Conservation (phyloP, 2,888 invertebrate species). For the Blastobasis lacticolella region DNA sequence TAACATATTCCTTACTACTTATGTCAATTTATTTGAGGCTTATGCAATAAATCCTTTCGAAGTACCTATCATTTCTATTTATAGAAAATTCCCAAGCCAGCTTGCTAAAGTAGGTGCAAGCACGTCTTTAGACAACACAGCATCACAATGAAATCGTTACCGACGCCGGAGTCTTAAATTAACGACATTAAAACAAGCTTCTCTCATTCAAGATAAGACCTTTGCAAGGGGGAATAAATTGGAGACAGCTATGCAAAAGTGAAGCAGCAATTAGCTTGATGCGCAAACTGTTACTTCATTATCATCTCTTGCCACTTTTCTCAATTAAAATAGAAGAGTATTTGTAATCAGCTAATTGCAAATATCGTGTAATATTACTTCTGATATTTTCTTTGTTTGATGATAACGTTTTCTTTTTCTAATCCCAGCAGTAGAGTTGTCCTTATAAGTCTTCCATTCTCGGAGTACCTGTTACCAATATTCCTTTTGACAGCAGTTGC, state of each 20-base stretch:
- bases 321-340: neutral
- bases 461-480: no score
- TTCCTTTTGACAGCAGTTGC: no score
- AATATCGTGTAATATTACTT: neutral
- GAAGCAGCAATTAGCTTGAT: slow-evolving; percentile 15
- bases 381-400: no score
- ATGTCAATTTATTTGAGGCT: no score
- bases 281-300: no score
- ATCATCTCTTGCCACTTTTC: no score
- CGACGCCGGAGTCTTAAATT: slow-evolving; percentile 48
- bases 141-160: slow-evolving; percentile 57
- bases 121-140: slow-evolving; percentile 12
- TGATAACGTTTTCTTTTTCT: no score
- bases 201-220: slow-evolving; percentile 62
- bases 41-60: no score
- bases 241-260: slow-evolving; percentile 41
- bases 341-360: neutral
- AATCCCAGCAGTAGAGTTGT: no score
- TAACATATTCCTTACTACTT: no score
- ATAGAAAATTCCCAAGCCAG: neutral
- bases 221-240: slow-evolving; percentile 56
- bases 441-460: no score
- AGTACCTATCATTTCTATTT: no score
- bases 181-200: slow-evolving; percentile 64
- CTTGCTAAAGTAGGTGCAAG: neutral